These are phyloP conservation scores for Trypoxylon attenuatum DNA, from an alignment of 2,888 invertebrate genomes.

Conservation along the genomic window DNA sequence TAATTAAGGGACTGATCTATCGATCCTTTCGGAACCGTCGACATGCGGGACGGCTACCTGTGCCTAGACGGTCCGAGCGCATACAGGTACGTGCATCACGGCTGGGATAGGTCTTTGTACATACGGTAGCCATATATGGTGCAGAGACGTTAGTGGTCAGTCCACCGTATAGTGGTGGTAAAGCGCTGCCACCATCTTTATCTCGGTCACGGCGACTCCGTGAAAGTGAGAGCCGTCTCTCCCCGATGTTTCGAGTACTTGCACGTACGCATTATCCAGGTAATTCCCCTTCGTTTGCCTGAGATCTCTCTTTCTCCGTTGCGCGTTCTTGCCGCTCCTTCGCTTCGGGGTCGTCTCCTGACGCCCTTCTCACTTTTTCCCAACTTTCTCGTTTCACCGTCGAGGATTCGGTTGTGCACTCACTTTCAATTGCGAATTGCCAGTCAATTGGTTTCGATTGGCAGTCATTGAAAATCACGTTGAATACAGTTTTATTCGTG, in stretches of 20 bases:
- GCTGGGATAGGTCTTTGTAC: slow-evolving; percentile 30
- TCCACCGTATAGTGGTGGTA: slow-evolving; percentile 48
- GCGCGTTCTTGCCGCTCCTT: neutral
- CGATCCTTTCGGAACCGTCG: slow-evolving; percentile 62
- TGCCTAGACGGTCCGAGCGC: slow-evolving; percentile 10
- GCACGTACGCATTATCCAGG: slow-evolving; percentile 42
- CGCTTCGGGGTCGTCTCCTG: neutral
- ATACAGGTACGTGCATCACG: neutral
- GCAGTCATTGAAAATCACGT: no score
- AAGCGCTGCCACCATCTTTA: slow-evolving; percentile 68
- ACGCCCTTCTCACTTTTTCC: neutral
- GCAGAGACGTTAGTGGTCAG: slow-evolving; percentile 63
- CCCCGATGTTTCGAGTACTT: slow-evolving; percentile 41
- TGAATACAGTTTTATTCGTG: no score
- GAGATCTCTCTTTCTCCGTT: slow-evolving; percentile 33
- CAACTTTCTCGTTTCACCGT: neutral
- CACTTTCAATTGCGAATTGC: no score
- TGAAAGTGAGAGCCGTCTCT: slow-evolving; percentile 72
- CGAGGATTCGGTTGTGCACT: no score
- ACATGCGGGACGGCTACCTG: slow-evolving; percentile 56
- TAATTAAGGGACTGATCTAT: slow-evolving; percentile 65
- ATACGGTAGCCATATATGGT: slow-evolving; percentile 62
- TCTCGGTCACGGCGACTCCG: slow-evolving; percentile 73
- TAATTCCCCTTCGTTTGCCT: slow-evolving; percentile 49
- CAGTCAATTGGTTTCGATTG: no score